phyloP scores from a whole-genome alignment of 2,113 vertebrate genomes.

The Dasyurus viverrinus region DNA sequence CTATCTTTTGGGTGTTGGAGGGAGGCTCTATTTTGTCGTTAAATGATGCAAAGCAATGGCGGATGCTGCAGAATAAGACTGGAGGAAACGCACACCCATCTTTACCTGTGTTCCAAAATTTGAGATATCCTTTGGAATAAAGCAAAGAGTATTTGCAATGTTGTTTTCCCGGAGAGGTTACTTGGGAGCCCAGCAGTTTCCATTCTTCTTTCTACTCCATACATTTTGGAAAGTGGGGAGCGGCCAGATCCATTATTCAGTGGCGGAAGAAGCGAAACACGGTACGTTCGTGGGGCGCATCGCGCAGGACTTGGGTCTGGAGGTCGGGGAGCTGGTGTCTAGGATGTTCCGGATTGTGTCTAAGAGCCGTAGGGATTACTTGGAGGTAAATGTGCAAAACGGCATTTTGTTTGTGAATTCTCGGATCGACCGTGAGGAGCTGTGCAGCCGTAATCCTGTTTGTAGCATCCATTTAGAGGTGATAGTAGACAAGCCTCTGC shows the following conservation, averaged over 20 bases:
- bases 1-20: constrained; percentile 1
- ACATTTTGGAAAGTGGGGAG: constrained; percentile 18
- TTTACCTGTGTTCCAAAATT: background rate
- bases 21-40: constrained; percentile 16
- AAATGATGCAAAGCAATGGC: constrained; percentile 33
- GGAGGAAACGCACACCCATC: background rate
- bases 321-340: no score
- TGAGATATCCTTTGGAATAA: background rate
- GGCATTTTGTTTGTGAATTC: constrained; percentile 49
- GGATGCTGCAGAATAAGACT: background rate
- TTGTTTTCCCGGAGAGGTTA: background rate
- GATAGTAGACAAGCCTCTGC: constrained; percentile 83
- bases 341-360: no score
- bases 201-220: constrained; percentile 9
- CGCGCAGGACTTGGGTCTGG: no score
- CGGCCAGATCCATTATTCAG: constrained; percentile 78
- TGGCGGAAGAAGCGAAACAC: no score
- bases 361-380: no score
- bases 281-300: no score
- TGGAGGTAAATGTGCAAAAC: no score
- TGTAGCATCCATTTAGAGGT: constrained; percentile 82
- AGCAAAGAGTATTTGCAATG: background rate
- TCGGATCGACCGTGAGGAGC: constrained; percentile 88
- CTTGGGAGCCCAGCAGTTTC: background rate
- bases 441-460: constrained; percentile 85